These are phyloP conservation scores for Cottoperca gobio DNA, from an alignment of 2,797 vertebrate genomes.

Conservation along the genomic window DNA sequence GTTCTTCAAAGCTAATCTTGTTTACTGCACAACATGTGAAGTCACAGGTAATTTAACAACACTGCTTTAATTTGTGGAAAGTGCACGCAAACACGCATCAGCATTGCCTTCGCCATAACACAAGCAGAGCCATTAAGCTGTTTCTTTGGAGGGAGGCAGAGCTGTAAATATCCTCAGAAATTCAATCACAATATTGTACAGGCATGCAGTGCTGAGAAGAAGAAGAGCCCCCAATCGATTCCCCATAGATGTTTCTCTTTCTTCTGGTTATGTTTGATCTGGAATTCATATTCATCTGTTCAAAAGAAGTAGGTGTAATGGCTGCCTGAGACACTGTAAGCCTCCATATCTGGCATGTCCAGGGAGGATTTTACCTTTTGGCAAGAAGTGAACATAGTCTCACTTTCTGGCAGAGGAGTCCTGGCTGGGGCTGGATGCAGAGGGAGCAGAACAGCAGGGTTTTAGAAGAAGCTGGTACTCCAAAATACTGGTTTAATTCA, in stretches of 20 bases:
- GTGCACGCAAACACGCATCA: slow-evolving; percentile 13
- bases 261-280: slow-evolving; percentile 59
- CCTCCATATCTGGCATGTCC: slow-evolving; percentile 53
- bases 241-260: slow-evolving; percentile 52
- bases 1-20: slow-evolving; percentile 42
- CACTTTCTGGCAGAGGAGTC: slow-evolving; percentile 34
- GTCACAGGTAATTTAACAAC: slow-evolving; percentile 60
- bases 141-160: slow-evolving; percentile 19
- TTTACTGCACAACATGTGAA: slow-evolving; percentile 47
- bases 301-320: slow-evolving; percentile 50
- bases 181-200: slow-evolving; percentile 29
- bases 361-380: slow-evolving; percentile 55
- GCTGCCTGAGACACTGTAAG: slow-evolving; percentile 56
- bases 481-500: slow-evolving; percentile 29
- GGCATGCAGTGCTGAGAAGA: slow-evolving; percentile 10
- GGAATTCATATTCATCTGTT: slow-evolving; percentile 57
- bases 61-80: slow-evolving; percentile 41
- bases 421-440: slow-evolving; percentile 19
- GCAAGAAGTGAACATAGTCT: slow-evolving; percentile 44
- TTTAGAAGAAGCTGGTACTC: slow-evolving; percentile 4
- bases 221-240: slow-evolving; percentile 24
- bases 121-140: slow-evolving; percentile 11
- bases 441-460: slow-evolving; percentile 12
- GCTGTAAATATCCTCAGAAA: slow-evolving; percentile 36
- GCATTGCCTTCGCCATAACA: not conserved